These are phyloP conservation scores for Rhynchomys soricoides DNA, from an alignment of 2,113 vertebrate genomes.

Conservation along the genomic window DNA sequence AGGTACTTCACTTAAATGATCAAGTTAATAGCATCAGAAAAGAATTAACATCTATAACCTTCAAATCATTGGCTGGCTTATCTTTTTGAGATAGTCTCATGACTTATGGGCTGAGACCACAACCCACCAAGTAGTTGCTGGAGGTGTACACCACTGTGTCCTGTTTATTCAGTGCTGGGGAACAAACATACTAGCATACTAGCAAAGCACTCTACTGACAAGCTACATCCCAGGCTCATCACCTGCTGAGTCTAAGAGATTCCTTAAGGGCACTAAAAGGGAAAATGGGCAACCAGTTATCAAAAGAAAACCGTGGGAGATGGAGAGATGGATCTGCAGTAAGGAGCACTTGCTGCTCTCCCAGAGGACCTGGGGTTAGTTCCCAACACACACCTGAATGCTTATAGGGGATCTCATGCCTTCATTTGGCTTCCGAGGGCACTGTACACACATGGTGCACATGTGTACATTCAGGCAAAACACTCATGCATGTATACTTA, in stretches of 20 bases:
- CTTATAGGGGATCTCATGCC: not conserved
- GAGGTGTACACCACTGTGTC: rapidly evolving
- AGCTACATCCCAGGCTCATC: no score
- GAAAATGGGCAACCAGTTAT: not conserved
- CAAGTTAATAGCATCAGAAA: not conserved
- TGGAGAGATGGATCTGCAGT: not conserved
- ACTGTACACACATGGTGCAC: not conserved
- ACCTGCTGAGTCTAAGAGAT: not conserved
- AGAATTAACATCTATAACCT: not conserved
- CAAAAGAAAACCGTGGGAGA: not conserved
- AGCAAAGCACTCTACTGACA: not conserved
- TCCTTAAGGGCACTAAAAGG: not conserved
- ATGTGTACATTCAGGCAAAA: not conserved
- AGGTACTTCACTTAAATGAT: not conserved
- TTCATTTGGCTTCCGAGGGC: not conserved
- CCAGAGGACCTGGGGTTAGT: not conserved
- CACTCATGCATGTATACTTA: not conserved
- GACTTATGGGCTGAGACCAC: not conserved
- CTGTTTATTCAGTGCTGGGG: not conserved
- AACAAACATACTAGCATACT: not conserved
- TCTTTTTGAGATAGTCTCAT: not conserved
- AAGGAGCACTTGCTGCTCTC: not conserved
- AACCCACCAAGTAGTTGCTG: no score
- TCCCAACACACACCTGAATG: not conserved
- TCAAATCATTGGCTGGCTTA: not conserved